A percentile compares a stretch with the other conserved stretches of the same genome.
Evolutionary conservation across 2,797 vertebrate genomes (phyloP).

Genomic region (Myoxocephalus aenaeus): DNA sequence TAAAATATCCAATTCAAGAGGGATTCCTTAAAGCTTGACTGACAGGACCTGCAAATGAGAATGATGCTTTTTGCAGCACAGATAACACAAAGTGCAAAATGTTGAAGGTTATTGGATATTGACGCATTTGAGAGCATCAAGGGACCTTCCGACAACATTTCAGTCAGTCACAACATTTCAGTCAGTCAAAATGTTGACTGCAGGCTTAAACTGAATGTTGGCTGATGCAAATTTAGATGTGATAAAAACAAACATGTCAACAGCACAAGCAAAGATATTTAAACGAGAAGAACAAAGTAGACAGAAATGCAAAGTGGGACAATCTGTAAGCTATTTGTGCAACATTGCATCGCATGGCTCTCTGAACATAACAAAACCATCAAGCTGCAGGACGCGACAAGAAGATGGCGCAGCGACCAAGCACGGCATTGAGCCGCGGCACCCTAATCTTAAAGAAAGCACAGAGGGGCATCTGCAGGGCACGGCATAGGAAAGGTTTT

Average conservation of each 20-base stretch:
- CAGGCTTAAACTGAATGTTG: conserved; percentile 64
- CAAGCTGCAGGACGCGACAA: conserved; percentile 62
- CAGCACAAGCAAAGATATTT: conserved; percentile 67
- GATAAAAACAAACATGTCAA: conserved; percentile 68
- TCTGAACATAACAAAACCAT: conserved; percentile 47
- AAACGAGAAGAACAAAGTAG: conserved; percentile 40
- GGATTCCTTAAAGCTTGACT: conserved; percentile 42
- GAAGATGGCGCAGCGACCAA: conserved; percentile 61
- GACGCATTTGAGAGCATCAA: conserved; percentile 44
- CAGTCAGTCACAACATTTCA: conserved; percentile 65
- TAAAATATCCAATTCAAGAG: conserved; percentile 42
- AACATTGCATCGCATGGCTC: conserved; percentile 43
- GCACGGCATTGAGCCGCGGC: conserved; percentile 50
- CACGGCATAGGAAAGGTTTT: conserved; percentile 30
- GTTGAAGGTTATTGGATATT: conserved; percentile 26
- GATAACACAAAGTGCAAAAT: conserved; percentile 35
- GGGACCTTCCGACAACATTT: conserved; percentile 66
- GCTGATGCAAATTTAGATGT: conserved; percentile 61
- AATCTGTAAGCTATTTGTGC: conserved; percentile 38
- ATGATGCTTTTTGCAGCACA: conserved; percentile 46
- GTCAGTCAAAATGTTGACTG: conserved; percentile 66
- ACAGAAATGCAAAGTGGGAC: conserved; percentile 49
- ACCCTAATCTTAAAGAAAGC: conserved; percentile 55
- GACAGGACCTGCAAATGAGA: conserved; percentile 64
- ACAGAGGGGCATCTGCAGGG: conserved; percentile 49